A percentile compares a stretch with the other conserved stretches of the same genome.
phyloP scores from a whole-genome alignment of 2,888 invertebrate species.

The Orgyia antiqua region DNA sequence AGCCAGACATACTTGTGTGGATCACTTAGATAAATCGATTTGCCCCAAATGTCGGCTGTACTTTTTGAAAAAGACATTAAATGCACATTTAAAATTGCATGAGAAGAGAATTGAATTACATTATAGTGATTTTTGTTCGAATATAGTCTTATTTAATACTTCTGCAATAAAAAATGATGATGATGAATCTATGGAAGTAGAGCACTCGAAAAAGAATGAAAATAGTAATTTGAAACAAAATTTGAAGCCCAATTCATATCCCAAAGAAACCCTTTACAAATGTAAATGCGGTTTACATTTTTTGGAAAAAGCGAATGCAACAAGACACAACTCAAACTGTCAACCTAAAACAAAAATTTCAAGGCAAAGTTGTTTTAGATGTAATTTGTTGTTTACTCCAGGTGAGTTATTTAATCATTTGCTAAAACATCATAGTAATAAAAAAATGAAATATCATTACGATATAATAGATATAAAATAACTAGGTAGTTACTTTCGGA shows the following conservation, averaged over 20 bases:
- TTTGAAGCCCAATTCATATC: constrained; percentile 7
- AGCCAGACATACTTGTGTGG: constrained; percentile 38
- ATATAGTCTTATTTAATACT: constrained; percentile 30
- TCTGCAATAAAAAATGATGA: background rate
- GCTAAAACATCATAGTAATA: constrained; percentile 48
- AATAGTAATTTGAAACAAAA: background rate
- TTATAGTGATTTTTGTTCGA: constrained; percentile 34
- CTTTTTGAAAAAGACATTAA: constrained; percentile 36
- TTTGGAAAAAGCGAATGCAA: constrained; percentile 33
- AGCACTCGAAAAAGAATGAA: background rate
- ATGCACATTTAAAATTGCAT: constrained; percentile 41
- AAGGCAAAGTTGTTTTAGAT: constrained; percentile 53
- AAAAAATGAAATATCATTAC: constrained; percentile 35
- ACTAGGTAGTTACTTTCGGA: too few species aligned
- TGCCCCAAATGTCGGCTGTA: constrained; percentile 45
- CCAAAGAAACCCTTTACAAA: constrained; percentile 38
- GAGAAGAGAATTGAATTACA: constrained; percentile 37
- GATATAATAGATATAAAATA: constrained; percentile 30
- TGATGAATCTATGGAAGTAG: background rate
- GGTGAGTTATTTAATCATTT: constrained; percentile 52
- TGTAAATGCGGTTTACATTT: constrained; percentile 54
- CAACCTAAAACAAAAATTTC: constrained; percentile 29
- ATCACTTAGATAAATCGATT: constrained; percentile 28
- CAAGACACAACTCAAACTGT: constrained; percentile 36
- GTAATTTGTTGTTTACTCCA: constrained; percentile 46